Conservation (phyloP, 2,113 vertebrate genomes). For the Python bivittatus region DNA sequence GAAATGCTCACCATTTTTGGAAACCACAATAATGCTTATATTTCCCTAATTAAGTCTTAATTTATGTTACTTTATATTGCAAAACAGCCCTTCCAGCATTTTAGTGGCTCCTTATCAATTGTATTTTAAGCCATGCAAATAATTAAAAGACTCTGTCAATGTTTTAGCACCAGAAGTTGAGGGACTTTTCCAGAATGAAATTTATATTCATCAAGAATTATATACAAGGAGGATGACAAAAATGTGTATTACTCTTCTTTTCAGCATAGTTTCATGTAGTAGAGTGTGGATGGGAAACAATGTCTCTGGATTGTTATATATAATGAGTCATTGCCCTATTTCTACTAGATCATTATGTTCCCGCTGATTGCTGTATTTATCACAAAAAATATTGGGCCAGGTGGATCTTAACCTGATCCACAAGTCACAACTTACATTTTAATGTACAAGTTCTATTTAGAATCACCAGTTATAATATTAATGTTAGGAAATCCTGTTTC, state of each 20-base stretch:
- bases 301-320: background rate
- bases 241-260: constrained; percentile 15
- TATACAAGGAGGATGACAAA: constrained; percentile 19
- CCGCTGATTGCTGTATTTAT: background rate
- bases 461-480: too few relatives aligned
- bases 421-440: background rate
- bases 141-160: constrained; percentile 52
- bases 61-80: constrained; percentile 29
- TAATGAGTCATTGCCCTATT: constrained; percentile 22
- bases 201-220: constrained; percentile 23
- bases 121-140: constrained; percentile 41
- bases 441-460: too few relatives aligned
- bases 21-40: constrained; percentile 4
- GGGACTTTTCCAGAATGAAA: constrained; percentile 48
- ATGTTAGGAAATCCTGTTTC: background rate
- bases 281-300: too few relatives aligned
- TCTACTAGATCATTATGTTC: background rate
- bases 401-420: background rate
- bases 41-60: constrained; percentile 48
- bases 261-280: background rate
- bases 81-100: constrained; percentile 35
- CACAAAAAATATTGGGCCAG: background rate
- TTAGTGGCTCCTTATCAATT: constrained; percentile 52
- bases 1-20: constrained; percentile 2
- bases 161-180: constrained; percentile 62